Evolutionary conservation across 2,888 invertebrate species (phyloP).

Genomic region (Napeogenes inachia): DNA sequence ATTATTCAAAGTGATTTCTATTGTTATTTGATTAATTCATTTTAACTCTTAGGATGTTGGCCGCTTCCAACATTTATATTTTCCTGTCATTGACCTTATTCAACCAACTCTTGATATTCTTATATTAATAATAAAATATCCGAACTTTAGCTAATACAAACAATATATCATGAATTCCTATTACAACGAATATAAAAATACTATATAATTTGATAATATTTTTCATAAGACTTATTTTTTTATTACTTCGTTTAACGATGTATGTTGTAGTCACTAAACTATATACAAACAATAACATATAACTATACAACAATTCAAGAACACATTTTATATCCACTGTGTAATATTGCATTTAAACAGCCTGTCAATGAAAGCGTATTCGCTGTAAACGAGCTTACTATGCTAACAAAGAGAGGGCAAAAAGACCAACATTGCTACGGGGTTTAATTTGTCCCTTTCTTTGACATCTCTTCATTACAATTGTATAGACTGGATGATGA

Average conservation of each 20-base stretch:
- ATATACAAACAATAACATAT: background rate
- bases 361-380: conserved; percentile 14
- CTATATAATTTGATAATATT: too few relatives aligned
- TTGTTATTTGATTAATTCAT: too few relatives aligned
- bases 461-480: conserved; percentile 24
- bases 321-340: background rate
- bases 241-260: too few relatives aligned
- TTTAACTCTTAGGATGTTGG: too few relatives aligned
- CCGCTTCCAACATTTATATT: too few relatives aligned
- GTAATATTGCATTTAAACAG: conserved; percentile 8
- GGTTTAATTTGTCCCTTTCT: conserved; percentile 34
- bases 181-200: background rate
- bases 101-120: too few relatives aligned
- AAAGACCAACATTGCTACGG: conserved; percentile 25
- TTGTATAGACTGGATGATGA: conserved; percentile 16
- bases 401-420: conserved; percentile 27
- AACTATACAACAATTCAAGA: background rate
- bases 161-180: background rate
- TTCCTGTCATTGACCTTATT: too few relatives aligned
- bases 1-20: too few relatives aligned
- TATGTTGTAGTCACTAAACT: too few relatives aligned
- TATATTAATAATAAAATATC: too few relatives aligned
- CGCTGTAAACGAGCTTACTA: conserved; percentile 26
- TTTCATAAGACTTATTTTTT: too few relatives aligned
- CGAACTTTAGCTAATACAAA: background rate